Percentiles rank a stretch among this genome's conserved stretches.
phyloP scores from a whole-genome alignment of 2,888 invertebrate species.

The Ornithoptera priamus region DNA sequence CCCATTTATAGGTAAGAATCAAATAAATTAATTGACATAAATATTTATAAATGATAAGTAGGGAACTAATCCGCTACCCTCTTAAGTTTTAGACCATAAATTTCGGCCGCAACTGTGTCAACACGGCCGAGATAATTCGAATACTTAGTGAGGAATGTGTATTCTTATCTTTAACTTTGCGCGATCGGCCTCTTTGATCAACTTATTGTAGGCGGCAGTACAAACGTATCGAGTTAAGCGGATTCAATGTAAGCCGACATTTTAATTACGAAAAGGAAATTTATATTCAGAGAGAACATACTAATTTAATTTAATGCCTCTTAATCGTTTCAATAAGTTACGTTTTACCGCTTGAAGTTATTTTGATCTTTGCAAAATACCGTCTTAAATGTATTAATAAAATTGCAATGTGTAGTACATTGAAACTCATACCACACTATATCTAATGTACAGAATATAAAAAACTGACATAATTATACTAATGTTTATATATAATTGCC shows the following conservation, averaged over 20 bases:
- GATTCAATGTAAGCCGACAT: conserved; percentile 29
- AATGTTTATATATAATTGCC: too few species aligned
- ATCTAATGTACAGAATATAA: too few species aligned
- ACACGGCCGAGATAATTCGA: conserved; percentile 71
- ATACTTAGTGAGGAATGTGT: conserved; percentile 71
- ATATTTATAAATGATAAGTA: too few species aligned
- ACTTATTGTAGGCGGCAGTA: conserved; percentile 45
- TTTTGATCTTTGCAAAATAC: background rate
- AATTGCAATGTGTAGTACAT: too few species aligned
- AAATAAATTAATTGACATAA: too few species aligned
- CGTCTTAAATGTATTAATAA: too few species aligned
- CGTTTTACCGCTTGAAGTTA: background rate
- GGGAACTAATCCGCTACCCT: conserved; percentile 31
- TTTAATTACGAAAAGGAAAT: conserved; percentile 2
- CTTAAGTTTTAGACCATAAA: conserved; percentile 32
- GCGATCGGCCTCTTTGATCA: conserved; percentile 63
- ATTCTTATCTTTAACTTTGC: conserved; percentile 68
- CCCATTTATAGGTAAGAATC: too few species aligned
- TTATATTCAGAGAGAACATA: background rate
- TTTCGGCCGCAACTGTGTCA: conserved; percentile 68
- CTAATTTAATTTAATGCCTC: background rate
- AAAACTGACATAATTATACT: too few species aligned
- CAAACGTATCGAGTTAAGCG: conserved; percentile 29
- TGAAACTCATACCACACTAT: too few species aligned
- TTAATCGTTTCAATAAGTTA: background rate